Evolutionary conservation across 2,888 invertebrate species (phyloP), one percentile per base, ranked within the genome.

Genomic region (Drosophila neonasuta): DNA sequence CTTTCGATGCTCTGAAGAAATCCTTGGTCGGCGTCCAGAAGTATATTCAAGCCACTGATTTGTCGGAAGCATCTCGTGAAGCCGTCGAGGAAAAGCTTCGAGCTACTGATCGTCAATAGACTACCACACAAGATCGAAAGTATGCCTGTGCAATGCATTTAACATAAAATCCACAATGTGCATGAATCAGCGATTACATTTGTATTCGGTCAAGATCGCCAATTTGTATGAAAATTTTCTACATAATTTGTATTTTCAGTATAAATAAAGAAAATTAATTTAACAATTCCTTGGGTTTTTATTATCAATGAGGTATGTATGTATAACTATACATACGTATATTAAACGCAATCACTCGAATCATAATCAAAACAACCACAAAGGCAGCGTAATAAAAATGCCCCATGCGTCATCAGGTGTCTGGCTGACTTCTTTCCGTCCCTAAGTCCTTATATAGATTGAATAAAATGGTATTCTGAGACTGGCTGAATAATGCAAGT

Each of bases 1-100:
- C 98, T 87, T 99, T 99, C 90, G 98, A 98, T 92, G 98, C 98
- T 89, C 94, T 99, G 91, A 99, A 98, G 93, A 97, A 97, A 92
- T 97, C 98, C 71, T 93, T 99, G 91, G 97, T 97, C 75, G 98
- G 98, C 89, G 97, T 99, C 84, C 97, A 97, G 93, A 97, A 97
- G 93, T 98, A 97, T 93, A 96, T 98, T 91, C 98, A 97, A 93
- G 97, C 98, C 89, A 98, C 97, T 90, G 98, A 98, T 92, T 93
- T 96, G 89, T 96, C 97, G 82, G 98, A 98, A 92, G 97, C 97
- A 79, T 96, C 97, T 79, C 96, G 96, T 90, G 97, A 97, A 91
- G 96, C 96, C 81, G 97, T 97, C 77, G 97, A 97, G 91, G 97
- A 97, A 92, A 97, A 97, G 92, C 94, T 97, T 88, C 96, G 97